Evolutionary conservation across 2,888 invertebrate genomes (phyloP).

Genomic region (Lasioglossum villosulum): DNA sequence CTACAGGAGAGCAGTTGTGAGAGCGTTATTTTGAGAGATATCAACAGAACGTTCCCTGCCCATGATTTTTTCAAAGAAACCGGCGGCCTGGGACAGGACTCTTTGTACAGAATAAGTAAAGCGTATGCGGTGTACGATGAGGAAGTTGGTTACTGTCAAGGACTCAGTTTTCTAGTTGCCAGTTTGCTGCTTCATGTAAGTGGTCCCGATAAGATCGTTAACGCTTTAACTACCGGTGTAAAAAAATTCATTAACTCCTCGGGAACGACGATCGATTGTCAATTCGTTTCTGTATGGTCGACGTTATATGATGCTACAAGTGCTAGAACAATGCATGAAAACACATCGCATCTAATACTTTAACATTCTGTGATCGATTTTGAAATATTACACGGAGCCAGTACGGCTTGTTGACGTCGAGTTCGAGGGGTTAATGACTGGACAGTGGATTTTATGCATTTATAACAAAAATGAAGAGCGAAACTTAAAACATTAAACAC

Average conservation of each 20-base stretch:
- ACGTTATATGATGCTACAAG: no score
- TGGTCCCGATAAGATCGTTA: slow-evolving; percentile 13
- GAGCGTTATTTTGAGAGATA: slow-evolving; percentile 97
- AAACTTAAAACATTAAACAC: background rate
- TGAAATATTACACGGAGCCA: background rate
- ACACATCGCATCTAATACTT: background rate
- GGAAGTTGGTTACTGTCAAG: slow-evolving; percentile 99
- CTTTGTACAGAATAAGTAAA: slow-evolving; percentile 97
- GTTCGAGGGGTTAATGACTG: background rate
- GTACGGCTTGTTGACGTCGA: background rate
- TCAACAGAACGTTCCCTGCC: slow-evolving; percentile 99
- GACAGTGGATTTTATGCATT: background rate
- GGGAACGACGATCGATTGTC: no score
- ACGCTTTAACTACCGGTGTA: background rate
- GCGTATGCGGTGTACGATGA: slow-evolving; percentile 99
- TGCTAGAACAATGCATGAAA: background rate
- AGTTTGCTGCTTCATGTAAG: slow-evolving; percentile 97
- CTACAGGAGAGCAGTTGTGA: slow-evolving; percentile 96
- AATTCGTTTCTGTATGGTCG: no score
- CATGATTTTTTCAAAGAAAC: slow-evolving; percentile 99
- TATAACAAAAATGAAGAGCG: background rate
- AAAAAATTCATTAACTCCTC: background rate
- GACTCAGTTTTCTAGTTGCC: slow-evolving; percentile 98
- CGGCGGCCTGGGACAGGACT: slow-evolving; percentile 98
- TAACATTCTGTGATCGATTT: background rate